Evolutionary conservation across 1,140 invertebrate genomes (phyloP).

Genomic region (Calosoma granatense): DNA sequence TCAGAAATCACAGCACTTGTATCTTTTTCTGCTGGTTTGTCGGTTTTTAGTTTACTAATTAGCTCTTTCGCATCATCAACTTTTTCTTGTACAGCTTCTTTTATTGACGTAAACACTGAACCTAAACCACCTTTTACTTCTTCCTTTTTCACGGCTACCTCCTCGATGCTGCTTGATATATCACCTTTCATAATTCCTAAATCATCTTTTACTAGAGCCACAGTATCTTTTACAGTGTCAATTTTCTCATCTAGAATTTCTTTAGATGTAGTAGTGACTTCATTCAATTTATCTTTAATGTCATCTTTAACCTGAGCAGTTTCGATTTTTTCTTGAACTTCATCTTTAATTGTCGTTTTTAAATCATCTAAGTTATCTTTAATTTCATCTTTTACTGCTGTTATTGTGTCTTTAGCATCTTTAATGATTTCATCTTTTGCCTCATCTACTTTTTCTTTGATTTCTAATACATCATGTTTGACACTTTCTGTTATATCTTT

Average conservation of each 20-base stretch:
- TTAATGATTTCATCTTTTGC: background rate
- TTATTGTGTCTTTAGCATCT: background rate
- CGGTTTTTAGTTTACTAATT: conserved; percentile 3
- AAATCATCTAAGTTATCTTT: background rate
- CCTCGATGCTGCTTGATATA: conserved; percentile 2
- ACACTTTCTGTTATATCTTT: background rate
- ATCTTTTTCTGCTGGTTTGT: background rate
- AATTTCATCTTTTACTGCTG: background rate
- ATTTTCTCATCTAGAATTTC: background rate
- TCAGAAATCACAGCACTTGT: background rate
- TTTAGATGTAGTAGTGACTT: conserved; percentile 15
- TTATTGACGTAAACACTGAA: too few species aligned
- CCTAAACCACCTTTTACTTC: conserved; percentile 16
- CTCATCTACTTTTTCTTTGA: background rate
- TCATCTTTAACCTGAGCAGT: background rate
- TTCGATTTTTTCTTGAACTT: background rate
- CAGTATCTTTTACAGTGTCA: background rate
- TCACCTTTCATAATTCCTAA: too few species aligned
- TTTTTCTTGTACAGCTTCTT: conserved; percentile 31
- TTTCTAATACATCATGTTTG: background rate
- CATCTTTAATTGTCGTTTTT: background rate
- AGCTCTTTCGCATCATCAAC: conserved; percentile 22
- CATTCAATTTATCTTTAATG: conserved; percentile 32
- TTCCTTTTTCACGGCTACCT: conserved; percentile 13
- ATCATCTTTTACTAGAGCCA: background rate